Evolutionary conservation across 2,113 vertebrate genomes (phyloP), one percentile per base, ranked within the genome.

Genomic region (Pseudolaguvia tuberculata): DNA sequence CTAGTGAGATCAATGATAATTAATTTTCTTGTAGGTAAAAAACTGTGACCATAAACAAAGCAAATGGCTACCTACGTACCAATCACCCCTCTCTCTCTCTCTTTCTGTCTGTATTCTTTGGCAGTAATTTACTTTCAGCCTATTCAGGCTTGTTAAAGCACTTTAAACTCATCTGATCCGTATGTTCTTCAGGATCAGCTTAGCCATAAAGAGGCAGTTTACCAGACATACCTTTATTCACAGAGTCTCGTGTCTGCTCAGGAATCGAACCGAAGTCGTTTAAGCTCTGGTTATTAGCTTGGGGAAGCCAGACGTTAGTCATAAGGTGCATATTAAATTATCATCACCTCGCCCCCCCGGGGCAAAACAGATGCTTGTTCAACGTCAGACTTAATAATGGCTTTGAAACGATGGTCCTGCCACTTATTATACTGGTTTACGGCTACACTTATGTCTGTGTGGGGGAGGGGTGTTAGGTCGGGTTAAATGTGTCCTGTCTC

Each of bases 111-210:
- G 18, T 48, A 39, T 47, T 59, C 52, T 65, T 63, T 47, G 35
- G 73, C 25, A n/a, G 21, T 65, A 61, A 29, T 71, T 76, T 72
- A 76, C 75, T 67, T 62, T 61, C 31, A 20, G 70, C 55, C 62
- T 68, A 47, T 61, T 75, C 20, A 1, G 15, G 70, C 31, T 53
- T 48, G 47, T 52, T 70, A 57, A 53, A 29, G 47, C 50, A 27
- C 48, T 77, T 73, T 55, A 48, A 39, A 57, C 62, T 57, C 35
- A 78, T 58, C 75, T 12, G n/a, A 70, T 74, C 75, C 79, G 74
- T 70, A 78, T 77, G 75, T 80, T 66, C 52, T 13, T 56, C 20
- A 58, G 21, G 48, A 66, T 31, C 45, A 47, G 27, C 56, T 70
- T 20, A 21, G 39, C 70, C 13, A 15, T 52, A 70, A 77, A 77